Conservation (phyloP, 2,888 invertebrate genomes). For the Horisme vitalbata region DNA sequence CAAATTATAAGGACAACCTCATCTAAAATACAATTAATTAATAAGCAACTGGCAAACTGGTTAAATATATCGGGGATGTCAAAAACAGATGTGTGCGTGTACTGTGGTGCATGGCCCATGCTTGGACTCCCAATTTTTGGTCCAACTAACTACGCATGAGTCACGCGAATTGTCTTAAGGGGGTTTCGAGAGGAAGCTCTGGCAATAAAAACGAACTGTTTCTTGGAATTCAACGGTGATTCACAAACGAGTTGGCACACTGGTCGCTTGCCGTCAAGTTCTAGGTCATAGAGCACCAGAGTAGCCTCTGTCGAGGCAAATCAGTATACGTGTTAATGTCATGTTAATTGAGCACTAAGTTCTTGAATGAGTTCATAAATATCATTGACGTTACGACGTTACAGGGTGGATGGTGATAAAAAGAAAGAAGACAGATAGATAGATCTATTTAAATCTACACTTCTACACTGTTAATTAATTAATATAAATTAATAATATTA, state of each 20-base stretch:
- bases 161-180: slow-evolving; percentile 33
- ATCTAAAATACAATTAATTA: too few species aligned
- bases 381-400: too few species aligned
- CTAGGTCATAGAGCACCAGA: slow-evolving; percentile 70
- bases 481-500: too few species aligned
- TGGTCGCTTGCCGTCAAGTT: slow-evolving; percentile 61
- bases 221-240: slow-evolving; percentile 54
- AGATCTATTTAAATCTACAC: too few species aligned
- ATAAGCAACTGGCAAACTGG: neutral
- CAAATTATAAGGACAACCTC: too few species aligned
- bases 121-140: neutral
- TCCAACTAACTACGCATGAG: slow-evolving; percentile 6
- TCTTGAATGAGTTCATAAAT: too few species aligned
- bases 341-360: slow-evolving; percentile 19
- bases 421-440: too few species aligned
- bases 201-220: slow-evolving; percentile 57
- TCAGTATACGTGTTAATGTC: slow-evolving; percentile 17
- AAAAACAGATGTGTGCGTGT: slow-evolving; percentile 2
- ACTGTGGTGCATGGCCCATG: slow-evolving; percentile 2
- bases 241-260: slow-evolving; percentile 47
- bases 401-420: too few species aligned
- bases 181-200: slow-evolving; percentile 57
- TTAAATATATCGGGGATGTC: neutral
- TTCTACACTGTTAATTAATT: too few species aligned
- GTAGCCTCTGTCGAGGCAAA: slow-evolving; percentile 29